Percentiles rank a stretch among this genome's conserved stretches.
Conservation (phyloP, 2,113 vertebrate genomes). For the Pseudopipra pipra region DNA sequence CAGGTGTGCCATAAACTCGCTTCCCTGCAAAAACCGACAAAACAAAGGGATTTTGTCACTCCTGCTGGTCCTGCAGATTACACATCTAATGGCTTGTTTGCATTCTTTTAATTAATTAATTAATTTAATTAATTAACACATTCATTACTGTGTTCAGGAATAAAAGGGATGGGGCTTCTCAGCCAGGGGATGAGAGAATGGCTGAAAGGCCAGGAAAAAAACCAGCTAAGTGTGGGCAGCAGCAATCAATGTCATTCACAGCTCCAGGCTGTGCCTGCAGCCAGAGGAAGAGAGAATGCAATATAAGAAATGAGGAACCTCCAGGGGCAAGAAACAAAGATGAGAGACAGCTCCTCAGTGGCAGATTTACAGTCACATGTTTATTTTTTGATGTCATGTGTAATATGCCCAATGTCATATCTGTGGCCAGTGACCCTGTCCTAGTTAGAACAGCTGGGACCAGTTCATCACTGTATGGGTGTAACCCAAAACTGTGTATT, state of each 20-base stretch:
- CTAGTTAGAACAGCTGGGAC: no score
- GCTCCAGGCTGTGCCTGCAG: not conserved
- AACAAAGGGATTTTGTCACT: not conserved
- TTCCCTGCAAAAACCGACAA: not conserved
- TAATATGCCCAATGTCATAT: not conserved
- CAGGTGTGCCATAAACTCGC: fast-evolving
- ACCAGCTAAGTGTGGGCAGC: not conserved
- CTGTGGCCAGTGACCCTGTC: not conserved
- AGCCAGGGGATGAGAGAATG: not conserved
- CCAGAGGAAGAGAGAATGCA: not conserved
- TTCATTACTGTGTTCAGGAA: not conserved
- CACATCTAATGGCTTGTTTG: not conserved
- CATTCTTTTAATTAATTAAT: not conserved
- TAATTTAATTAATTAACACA: no score
- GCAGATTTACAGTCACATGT: not conserved
- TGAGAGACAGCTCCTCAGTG: not conserved
- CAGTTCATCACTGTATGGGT: no score
- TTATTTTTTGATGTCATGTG: not conserved
- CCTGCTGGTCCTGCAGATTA: not conserved
- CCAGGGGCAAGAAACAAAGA: not conserved
- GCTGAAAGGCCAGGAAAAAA: not conserved
- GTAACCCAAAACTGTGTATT: no score
- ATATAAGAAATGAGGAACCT: not conserved
- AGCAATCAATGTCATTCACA: not conserved
- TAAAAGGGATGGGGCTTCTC: not conserved